These are phyloP conservation scores for Danaus melanippus DNA, from an alignment of 1,140 invertebrate genomes.

Conservation along the genomic window DNA sequence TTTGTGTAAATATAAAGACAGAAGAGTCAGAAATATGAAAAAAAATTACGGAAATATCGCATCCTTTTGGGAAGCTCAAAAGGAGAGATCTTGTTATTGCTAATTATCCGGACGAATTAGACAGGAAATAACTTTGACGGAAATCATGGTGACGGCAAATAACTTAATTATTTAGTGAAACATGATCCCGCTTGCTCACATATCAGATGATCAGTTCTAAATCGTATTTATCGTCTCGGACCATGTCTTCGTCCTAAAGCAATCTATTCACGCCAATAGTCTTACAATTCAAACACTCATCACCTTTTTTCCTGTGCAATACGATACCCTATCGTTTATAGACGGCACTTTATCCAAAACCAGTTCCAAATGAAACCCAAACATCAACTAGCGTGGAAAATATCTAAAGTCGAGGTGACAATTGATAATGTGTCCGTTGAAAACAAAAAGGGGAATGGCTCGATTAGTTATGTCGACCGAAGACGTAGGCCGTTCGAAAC, in stretches of 20 bases:
- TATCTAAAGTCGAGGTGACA: conserved; percentile 59
- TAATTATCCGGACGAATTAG: conserved; percentile 18
- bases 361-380: conserved; percentile 53
- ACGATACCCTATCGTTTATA: conserved; percentile 62
- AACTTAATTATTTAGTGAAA: conserved; percentile 53
- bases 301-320: conserved; percentile 67
- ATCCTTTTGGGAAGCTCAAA: neutral
- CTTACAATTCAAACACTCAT: conserved; percentile 52
- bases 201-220: conserved; percentile 41
- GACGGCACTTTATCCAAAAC: conserved; percentile 53
- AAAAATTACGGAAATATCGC: too few species aligned
- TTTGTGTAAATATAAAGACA: too few species aligned
- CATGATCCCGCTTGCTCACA: conserved; percentile 34
- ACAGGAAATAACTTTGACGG: conserved; percentile 14
- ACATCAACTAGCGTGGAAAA: conserved; percentile 48
- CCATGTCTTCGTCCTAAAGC: conserved; percentile 31
- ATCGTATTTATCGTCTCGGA: conserved; percentile 41
- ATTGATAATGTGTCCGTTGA: conserved; percentile 58
- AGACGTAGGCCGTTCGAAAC: conserved; percentile 57
- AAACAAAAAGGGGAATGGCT: conserved; percentile 66
- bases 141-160: conserved; percentile 26
- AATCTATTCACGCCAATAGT: conserved; percentile 54
- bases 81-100: conserved; percentile 7
- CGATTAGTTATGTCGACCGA: conserved; percentile 60
- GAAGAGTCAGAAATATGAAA: too few species aligned